Evolutionary conservation across 1,140 invertebrate species (phyloP), one percentile per base, ranked within the genome.

Genomic region (Psilanteris sp.): DNA sequence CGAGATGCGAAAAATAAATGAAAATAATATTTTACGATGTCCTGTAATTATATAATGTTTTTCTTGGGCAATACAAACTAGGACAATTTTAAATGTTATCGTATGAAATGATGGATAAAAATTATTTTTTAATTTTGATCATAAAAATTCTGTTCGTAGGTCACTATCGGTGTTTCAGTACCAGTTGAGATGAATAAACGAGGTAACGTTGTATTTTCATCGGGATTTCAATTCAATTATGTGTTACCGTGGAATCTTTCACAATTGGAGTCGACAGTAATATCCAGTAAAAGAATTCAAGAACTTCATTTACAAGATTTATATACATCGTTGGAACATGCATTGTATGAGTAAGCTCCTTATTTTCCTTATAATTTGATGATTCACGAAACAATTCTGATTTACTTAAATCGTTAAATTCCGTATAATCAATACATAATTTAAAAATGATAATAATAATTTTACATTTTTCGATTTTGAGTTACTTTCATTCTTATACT

Each of bases 181-280:
- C 86, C 87, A 4, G 48, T 88, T 1, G 57, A 59, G 27, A 84
- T 79, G 79, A 79, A 50, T 73, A 81, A 85, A 66, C 80, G 62
- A 22, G 87, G 87, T 7, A 76, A 78, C 20, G 14, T 87, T 16
- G 78, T 70, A 18, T 86, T 83, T 71, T 78, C 78, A 18, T 66
- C 66, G 5, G 86, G 79, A 32, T 87, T 82, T 78, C 87, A 89
- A 81, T 82, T 88, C 77, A 88, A 89, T 79, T 88, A 83, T 66
- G 68, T 15, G 6, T 66, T 88, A 59, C 86, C 87, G 11, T 84
- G 77, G 78, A 88, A 89, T 80, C 39, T 79, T 74, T 84, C 82
- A 64, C 82, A 89, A 72, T 80, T 89, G 8, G 81, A 84, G 50
- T 68, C 83, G 24, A 80, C 73, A 27, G 68, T 85, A 13, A 54